Percentiles rank a stretch among this genome's conserved stretches.
Conservation (phyloP, 2,113 vertebrate species). For the Caranx melampygus region DNA sequence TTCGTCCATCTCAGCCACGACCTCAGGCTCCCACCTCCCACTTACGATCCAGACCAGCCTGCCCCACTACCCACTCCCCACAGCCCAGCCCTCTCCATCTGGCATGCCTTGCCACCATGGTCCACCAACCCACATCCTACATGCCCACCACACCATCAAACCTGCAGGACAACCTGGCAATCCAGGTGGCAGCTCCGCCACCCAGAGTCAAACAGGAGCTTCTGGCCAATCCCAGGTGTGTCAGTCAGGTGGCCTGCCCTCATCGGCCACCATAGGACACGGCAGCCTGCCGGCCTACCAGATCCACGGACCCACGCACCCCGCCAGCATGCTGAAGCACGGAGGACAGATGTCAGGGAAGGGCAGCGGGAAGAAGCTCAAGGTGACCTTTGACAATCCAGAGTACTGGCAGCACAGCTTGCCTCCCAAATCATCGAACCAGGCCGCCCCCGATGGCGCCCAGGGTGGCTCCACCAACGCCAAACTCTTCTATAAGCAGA, state of each 20-base stretch:
- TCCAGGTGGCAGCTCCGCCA: conserved; percentile 47
- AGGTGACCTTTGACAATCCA: conserved; percentile 98
- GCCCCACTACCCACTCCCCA: conserved; percentile 77
- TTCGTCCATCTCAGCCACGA: conserved; percentile 65
- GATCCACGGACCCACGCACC: conserved; percentile 66
- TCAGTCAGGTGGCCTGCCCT: conserved; percentile 61
- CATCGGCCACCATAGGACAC: conserved; percentile 66
- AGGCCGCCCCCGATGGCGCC: conserved; percentile 79
- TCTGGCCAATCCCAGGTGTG: conserved; percentile 64
- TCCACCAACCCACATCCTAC: conserved; percentile 73
- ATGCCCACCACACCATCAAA: conserved; percentile 68
- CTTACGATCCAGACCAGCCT: conserved; percentile 79
- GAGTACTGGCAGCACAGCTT: conserved; percentile 98
- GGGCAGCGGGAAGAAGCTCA: conserved; percentile 88
- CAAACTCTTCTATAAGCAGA: conserved; percentile 97
- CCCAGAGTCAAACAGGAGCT: conserved; percentile 68
- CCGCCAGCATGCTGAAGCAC: conserved; percentile 77
- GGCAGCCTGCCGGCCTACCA: conserved; percentile 77
- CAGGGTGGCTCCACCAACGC: conserved; percentile 92
- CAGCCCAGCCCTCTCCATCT: conserved; percentile 72
- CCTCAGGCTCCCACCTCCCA: conserved; percentile 72
- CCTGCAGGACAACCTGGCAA: conserved; percentile 62
- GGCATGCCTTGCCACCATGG: conserved; percentile 73
- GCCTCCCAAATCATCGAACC: conserved; percentile 89
- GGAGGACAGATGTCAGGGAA: conserved; percentile 75